These are phyloP conservation scores for Ploceus nigricollis DNA, from an alignment of 2,113 vertebrate species.

Conservation along the genomic window DNA sequence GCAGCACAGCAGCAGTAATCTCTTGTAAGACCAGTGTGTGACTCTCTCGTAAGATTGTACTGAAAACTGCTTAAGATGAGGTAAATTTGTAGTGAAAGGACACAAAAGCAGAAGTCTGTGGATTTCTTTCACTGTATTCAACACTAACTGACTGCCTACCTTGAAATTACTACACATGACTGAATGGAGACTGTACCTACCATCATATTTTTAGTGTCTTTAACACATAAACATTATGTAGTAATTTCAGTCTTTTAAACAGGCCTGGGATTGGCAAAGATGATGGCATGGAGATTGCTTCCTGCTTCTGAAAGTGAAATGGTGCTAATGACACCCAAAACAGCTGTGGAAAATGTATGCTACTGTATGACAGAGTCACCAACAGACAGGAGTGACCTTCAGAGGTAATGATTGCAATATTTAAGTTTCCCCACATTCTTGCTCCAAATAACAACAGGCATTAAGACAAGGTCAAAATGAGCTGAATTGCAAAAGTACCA, in stretches of 20 bases:
- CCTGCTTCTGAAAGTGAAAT: neutral
- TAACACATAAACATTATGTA: neutral
- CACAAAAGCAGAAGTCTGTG: neutral
- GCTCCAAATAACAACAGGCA: constrained; percentile 15
- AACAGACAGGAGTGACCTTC: neutral
- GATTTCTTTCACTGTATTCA: neutral
- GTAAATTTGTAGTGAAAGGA: neutral
- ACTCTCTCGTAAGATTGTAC: neutral
- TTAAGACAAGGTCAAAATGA: neutral
- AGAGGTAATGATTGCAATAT: neutral
- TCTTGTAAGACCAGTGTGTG: constrained; percentile 2
- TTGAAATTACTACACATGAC: neutral
- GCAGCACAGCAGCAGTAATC: neutral
- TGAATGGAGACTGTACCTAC: neutral
- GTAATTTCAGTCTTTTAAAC: constrained; percentile 18
- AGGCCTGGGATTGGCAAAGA: neutral
- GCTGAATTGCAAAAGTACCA: neutral
- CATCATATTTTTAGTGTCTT: constrained; percentile 33
- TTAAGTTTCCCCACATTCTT: neutral
- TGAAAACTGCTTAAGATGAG: neutral
- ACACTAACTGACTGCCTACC: neutral
- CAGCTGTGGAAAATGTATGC: neutral
- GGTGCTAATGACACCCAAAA: neutral
- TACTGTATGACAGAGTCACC: neutral
- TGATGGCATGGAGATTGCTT: neutral